Evolutionary conservation across 1,140 invertebrate species (phyloP), one percentile per base, ranked within the genome.

Genomic region (Bombus superbus): DNA sequence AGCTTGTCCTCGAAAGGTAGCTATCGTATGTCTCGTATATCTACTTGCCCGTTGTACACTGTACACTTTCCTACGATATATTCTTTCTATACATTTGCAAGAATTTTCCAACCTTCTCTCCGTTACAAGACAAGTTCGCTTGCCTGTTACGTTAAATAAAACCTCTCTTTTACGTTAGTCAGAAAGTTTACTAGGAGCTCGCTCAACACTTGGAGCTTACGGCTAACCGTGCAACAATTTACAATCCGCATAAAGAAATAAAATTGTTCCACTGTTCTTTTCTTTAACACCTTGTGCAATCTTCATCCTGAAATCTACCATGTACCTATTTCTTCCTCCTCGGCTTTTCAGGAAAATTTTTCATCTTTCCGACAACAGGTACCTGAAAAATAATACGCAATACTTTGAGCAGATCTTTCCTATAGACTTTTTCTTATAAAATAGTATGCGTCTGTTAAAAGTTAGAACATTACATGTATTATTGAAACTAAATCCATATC

Each of bases 1-100:
- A 93, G 93, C 97, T 57, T 98, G 97, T 93, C 94, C 96, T 91
- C 95, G 93, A 91, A 94, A 97, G 94, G 97, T 97, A 95, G 0
- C 18, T 53, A 22, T 95, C 81, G 64, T 59, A 28, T 81, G n/a
- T 83, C 59, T 69, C 77, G 13, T 44, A 32, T 66, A 81, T 69
- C 53, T 81, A 85, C 66, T 35, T 86, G 59, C 72, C 18, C 22
- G 18, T 22, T 53, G 28, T 62, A n/a, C 28, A 62, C 28, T 28
- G 57, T 66, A 68, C 86, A 68, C 25, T 84, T 84, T 69, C 44
- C 62, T 74, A 86, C 66, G n/a, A 66, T 53, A 64, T 68, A 69
- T 69, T 79, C 76, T 62, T 64, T 79, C 10, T 13, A 69, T 75
- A 42, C 57, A 32, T 57, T 66, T 57, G 57, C 47, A 89, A 88